Evolutionary conservation across 2,888 invertebrate genomes (phyloP).

Genomic region (Ctena decussata): DNA sequence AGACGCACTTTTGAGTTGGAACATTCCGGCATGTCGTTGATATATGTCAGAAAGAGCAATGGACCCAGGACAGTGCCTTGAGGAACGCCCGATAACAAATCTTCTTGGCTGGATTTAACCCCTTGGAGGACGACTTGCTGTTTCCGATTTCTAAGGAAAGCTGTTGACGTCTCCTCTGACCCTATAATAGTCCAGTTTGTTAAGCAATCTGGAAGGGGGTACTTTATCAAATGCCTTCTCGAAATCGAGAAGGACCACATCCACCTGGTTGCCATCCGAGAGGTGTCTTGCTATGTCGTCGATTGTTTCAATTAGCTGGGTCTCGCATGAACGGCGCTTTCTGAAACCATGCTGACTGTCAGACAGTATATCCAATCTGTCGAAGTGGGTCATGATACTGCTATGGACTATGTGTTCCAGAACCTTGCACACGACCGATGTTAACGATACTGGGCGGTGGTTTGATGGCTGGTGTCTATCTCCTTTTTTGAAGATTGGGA

Average conservation of each 20-base stretch:
- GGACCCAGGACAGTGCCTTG: constrained; percentile 40
- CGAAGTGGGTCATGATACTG: constrained; percentile 9
- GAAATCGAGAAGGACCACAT: neutral
- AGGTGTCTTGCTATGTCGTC: constrained; percentile 3
- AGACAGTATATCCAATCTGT: neutral
- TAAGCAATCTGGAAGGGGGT: neutral
- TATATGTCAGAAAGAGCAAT: constrained; percentile 25
- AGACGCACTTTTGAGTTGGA: constrained; percentile 29
- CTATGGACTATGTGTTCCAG: constrained; percentile 29
- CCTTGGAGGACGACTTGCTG: constrained; percentile 5
- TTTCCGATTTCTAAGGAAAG: constrained; percentile 31
- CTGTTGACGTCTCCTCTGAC: neutral
- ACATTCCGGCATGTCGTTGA: constrained; percentile 76
- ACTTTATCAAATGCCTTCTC: constrained; percentile 2
- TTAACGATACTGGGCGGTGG: constrained; percentile 24
- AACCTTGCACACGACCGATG: constrained; percentile 20
- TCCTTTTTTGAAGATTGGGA: constrained; percentile 33
- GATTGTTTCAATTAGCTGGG: constrained; percentile 7
- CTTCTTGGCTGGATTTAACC: neutral
- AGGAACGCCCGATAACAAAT: constrained; percentile 25
- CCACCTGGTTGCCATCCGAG: neutral
- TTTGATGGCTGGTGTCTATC: constrained; percentile 17
- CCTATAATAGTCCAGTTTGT: constrained; percentile 2
- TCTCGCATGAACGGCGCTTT: constrained; percentile 1
- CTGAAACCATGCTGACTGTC: constrained; percentile 22